phyloP scores from a whole-genome alignment of 2,888 invertebrate genomes.

The Cyclophora albipunctata region DNA sequence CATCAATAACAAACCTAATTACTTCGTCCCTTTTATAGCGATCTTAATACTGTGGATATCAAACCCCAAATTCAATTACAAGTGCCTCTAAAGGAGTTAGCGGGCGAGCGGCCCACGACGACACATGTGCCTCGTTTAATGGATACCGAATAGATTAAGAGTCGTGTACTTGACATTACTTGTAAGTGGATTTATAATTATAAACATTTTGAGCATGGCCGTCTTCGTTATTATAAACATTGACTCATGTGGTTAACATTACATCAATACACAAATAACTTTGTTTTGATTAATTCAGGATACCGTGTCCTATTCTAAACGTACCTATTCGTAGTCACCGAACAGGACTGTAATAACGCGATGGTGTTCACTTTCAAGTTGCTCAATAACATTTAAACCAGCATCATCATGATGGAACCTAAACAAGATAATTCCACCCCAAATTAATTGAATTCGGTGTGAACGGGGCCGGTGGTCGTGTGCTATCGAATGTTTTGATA shows the following conservation, averaged over 20 bases:
- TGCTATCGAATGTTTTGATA: conserved; percentile 4
- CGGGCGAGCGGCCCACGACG: conserved; percentile 8
- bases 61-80: conserved; percentile 14
- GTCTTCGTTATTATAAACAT: neutral
- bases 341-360: too few relatives aligned
- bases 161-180: conserved; percentile 30
- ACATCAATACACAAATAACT: too few relatives aligned
- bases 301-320: too few relatives aligned
- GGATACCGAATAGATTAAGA: conserved; percentile 7
- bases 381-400: too few relatives aligned
- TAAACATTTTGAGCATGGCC: conserved; percentile 19
- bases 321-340: too few relatives aligned
- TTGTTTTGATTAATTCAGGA: too few relatives aligned
- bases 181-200: conserved; percentile 24
- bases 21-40: conserved; percentile 16
- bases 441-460: conserved; percentile 3
- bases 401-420: too few relatives aligned
- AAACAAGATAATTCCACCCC: too few relatives aligned
- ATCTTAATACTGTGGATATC: conserved; percentile 17
- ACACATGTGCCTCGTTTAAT: conserved; percentile 13
- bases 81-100: conserved; percentile 10
- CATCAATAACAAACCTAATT: conserved; percentile 5
- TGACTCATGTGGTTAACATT: neutral
- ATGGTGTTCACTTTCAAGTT: too few relatives aligned
- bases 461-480: neutral